Conservation (phyloP, 2,113 vertebrate species). For the Guaruba guarouba region DNA sequence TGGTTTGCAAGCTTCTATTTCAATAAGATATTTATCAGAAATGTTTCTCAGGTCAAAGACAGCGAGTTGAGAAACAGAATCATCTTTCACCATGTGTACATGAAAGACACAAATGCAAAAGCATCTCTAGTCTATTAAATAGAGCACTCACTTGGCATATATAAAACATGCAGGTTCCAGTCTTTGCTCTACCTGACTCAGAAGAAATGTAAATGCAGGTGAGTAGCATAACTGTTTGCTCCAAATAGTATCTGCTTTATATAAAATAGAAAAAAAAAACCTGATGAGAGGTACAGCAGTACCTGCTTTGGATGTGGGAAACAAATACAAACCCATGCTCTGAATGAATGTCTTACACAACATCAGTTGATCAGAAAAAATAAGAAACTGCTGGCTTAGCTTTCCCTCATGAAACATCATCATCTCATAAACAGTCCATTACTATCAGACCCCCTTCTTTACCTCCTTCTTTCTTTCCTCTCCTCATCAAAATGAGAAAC, state of each 20-base stretch:
- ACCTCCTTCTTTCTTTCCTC: not conserved
- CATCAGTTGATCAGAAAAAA: not conserved
- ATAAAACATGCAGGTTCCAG: not conserved
- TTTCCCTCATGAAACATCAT: not conserved
- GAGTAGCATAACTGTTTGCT: not conserved
- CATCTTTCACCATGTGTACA: not conserved
- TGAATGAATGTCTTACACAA: not conserved
- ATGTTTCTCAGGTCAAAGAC: not conserved
- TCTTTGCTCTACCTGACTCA: not conserved
- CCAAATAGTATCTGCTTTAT: not conserved
- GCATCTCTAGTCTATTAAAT: not conserved
- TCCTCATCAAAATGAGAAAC: not conserved
- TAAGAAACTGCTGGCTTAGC: not conserved
- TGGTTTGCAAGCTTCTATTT: not conserved
- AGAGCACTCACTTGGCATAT: not conserved
- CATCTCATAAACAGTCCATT: not conserved
- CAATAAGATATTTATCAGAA: not conserved
- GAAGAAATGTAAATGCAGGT: not conserved
- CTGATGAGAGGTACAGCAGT: not conserved
- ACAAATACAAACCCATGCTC: not conserved
- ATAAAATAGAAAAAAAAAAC: not conserved
- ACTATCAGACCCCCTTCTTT: not conserved
- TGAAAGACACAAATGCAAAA: not conserved
- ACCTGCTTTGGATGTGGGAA: not conserved
- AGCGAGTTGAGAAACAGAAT: not conserved